These are phyloP conservation scores for Nannoperca australis DNA, from an alignment of 2,797 vertebrate species.

Conservation along the genomic window DNA sequence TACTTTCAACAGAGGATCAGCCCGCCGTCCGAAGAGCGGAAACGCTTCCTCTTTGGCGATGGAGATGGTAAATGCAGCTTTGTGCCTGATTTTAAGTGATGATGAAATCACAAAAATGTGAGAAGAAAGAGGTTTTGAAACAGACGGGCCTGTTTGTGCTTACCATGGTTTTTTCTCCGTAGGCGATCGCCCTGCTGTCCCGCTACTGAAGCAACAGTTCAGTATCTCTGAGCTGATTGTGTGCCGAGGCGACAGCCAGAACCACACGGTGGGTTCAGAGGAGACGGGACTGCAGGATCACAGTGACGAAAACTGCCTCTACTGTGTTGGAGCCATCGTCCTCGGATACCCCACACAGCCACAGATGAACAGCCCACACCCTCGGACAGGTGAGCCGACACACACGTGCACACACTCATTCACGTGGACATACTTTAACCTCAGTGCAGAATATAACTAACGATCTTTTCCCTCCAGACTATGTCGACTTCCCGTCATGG, in stretches of 20 bases:
- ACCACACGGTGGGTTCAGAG: slow-evolving; percentile 90
- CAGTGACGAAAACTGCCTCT: slow-evolving; percentile 96
- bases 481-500: slow-evolving; percentile 94
- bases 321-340: slow-evolving; percentile 93
- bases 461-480: slow-evolving; percentile 82
- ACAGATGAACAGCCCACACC: slow-evolving; percentile 88
- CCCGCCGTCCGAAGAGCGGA: slow-evolving; percentile 90
- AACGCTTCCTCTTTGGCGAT: slow-evolving; percentile 90
- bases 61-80: slow-evolving; percentile 86
- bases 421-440: neutral
- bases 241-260: slow-evolving; percentile 91
- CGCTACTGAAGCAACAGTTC: slow-evolving; percentile 92
- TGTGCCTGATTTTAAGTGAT: neutral
- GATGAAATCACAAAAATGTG: neutral
- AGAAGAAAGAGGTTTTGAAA: neutral
- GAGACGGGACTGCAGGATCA: slow-evolving; percentile 98
- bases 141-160: neutral
- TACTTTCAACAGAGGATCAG: slow-evolving; percentile 96
- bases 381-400: slow-evolving; percentile 86
- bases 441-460: neutral
- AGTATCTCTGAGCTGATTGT: slow-evolving; percentile 97
- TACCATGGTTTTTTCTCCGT: neutral
- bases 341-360: slow-evolving; percentile 91
- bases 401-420: too few species aligned
- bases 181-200: slow-evolving; percentile 88